Percentiles rank a stretch among this genome's conserved stretches.
Conservation (phyloP, 2,113 vertebrate species). For the Setophaga kirtlandii region DNA sequence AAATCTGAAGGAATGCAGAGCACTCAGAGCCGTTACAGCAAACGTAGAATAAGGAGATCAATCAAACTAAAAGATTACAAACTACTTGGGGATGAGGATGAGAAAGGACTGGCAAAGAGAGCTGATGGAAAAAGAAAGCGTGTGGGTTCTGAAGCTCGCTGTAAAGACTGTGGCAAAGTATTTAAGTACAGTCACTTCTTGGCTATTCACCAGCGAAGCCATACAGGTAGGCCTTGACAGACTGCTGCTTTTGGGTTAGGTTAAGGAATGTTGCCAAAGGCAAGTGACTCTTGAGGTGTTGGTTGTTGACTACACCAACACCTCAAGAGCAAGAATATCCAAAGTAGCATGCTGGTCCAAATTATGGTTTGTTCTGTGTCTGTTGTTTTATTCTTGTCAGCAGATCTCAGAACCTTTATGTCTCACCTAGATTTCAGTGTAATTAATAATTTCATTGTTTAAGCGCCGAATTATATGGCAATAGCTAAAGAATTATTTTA, state of each 20-base stretch:
- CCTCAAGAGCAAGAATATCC: not conserved
- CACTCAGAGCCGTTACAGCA: constrained; percentile 80
- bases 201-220: constrained; percentile 89
- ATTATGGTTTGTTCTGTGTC: not conserved
- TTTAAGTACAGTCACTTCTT: constrained; percentile 93
- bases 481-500: not conserved
- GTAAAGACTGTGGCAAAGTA: constrained; percentile 91
- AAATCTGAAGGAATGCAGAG: constrained; percentile 49
- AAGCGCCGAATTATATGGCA: not conserved
- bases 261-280: not conserved
- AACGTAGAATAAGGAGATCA: constrained; percentile 84
- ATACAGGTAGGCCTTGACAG: constrained; percentile 83
- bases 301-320: not conserved
- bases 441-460: not conserved
- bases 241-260: not conserved
- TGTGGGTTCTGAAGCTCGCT: constrained; percentile 80
- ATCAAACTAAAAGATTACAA: constrained; percentile 88
- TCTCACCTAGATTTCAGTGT: not conserved
- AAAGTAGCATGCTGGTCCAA: not conserved
- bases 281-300: not conserved
- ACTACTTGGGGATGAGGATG: constrained; percentile 78
- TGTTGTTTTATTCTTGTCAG: not conserved
- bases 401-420: not conserved
- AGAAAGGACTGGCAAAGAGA: constrained; percentile 73
- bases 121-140: constrained; percentile 82